Evolutionary conservation across 2,113 vertebrate genomes (phyloP).

Genomic region (Hepsetus odoe): DNA sequence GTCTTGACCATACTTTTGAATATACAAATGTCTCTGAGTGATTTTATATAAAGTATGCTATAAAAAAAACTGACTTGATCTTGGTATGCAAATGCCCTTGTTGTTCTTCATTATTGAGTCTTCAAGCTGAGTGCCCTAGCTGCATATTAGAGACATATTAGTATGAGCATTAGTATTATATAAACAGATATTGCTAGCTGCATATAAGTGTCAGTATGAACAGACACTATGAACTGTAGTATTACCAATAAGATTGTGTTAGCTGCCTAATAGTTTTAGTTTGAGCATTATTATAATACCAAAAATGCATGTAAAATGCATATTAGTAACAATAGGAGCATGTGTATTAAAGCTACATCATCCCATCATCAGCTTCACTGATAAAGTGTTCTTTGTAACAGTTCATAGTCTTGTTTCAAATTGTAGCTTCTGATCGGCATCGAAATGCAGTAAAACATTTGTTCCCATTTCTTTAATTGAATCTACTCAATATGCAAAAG

Average conservation of each 20-base stretch:
- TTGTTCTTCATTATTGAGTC: neutral
- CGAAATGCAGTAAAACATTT: no score
- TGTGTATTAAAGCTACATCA: neutral
- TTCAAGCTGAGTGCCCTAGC: neutral
- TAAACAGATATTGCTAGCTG: neutral
- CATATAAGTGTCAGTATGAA: neutral
- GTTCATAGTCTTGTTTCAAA: no score
- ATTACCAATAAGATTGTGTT: no score
- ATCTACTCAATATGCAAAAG: no score
- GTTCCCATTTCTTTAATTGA: no score
- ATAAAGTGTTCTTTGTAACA: no score
- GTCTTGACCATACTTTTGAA: neutral
- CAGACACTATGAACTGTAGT: neutral
- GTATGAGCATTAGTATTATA: neutral
- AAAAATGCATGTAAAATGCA: neutral
- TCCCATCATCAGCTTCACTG: no score
- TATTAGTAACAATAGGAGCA: neutral
- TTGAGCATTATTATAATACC: neutral
- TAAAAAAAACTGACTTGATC: neutral
- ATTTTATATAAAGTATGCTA: neutral
- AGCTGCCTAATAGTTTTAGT: neutral
- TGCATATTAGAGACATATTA: conserved; percentile 2
- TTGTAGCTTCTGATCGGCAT: no score
- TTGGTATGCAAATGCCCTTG: neutral
- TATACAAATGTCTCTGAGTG: neutral